Evolutionary conservation across 2,113 vertebrate genomes (phyloP).

Genomic region (Mustela lutreola): DNA sequence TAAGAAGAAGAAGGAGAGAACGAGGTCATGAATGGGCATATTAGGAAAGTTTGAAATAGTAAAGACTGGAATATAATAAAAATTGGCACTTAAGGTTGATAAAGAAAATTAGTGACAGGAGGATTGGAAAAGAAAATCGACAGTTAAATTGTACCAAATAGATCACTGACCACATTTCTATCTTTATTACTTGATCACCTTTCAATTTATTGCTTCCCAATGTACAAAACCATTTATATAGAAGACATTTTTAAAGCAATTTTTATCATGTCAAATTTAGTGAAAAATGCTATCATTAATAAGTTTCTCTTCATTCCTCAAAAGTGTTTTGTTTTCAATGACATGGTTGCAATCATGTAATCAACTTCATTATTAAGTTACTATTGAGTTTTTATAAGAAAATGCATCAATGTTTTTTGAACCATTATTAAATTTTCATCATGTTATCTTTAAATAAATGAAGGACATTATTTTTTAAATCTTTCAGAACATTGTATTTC

Average conservation of each 20-base stretch:
- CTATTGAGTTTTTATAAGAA: not conserved
- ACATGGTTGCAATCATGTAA: slow-evolving; percentile 20
- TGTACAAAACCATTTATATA: not conserved
- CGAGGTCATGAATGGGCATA: not conserved
- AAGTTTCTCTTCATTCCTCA: not conserved
- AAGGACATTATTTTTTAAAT: not conserved
- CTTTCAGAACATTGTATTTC: not conserved
- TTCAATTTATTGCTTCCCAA: not conserved
- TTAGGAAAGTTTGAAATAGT: not conserved
- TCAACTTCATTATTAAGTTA: not conserved
- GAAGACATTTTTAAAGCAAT: slow-evolving; percentile 6
- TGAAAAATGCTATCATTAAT: not conserved
- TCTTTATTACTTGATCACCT: not conserved
- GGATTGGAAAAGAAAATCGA: not conserved
- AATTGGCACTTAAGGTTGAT: not conserved
- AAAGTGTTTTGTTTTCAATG: slow-evolving; percentile 15
- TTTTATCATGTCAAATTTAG: slow-evolving; percentile 18
- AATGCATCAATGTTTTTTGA: slow-evolving; percentile 9
- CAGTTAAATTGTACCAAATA: slow-evolving; percentile 12
- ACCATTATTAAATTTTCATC: slow-evolving; percentile 3
- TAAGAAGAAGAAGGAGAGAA: not conserved
- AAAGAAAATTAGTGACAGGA: not conserved
- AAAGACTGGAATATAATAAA: not conserved
- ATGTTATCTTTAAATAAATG: slow-evolving; percentile 20
- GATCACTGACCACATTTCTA: not conserved